Percentiles rank a stretch among this genome's conserved stretches.
Conservation (phyloP, 2,113 vertebrate genomes). For the Cromileptes altivelis region DNA sequence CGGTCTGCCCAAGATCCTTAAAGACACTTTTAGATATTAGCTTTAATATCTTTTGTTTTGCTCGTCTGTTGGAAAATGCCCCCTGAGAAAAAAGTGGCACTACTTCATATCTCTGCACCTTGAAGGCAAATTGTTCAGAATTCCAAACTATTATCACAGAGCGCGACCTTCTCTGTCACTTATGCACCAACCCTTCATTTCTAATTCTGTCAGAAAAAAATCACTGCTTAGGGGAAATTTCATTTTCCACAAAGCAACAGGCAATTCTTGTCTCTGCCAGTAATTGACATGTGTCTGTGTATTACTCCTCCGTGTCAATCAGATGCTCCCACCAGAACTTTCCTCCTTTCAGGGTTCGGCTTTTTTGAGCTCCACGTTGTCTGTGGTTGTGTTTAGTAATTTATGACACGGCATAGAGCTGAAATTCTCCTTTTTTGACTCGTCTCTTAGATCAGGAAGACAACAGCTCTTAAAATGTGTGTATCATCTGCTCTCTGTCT, state of each 20-base stretch:
- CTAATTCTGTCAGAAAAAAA: conserved; percentile 23
- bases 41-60: neutral
- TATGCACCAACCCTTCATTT: conserved; percentile 12
- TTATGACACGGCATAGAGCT: neutral
- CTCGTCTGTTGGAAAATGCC: neutral
- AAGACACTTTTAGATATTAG: neutral
- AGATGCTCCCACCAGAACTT: neutral
- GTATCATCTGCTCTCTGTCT: neutral
- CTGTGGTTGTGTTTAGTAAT: neutral
- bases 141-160: conserved; percentile 12
- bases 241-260: conserved; percentile 20
- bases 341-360: neutral
- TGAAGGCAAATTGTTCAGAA: conserved; percentile 1
- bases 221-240: conserved; percentile 11
- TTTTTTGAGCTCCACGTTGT: neutral
- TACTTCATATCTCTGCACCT: neutral
- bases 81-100: neutral
- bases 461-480: neutral
- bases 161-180: conserved; percentile 15
- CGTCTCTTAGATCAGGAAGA: neutral
- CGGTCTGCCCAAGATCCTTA: neutral
- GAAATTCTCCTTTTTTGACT: neutral
- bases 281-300: neutral
- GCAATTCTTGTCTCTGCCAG: conserved; percentile 9
- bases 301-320: conserved; percentile 7